Evolutionary conservation across 2,888 invertebrate genomes (phyloP), one percentile per base, ranked within the genome.

Genomic region (Limnephilus rhombicus): DNA sequence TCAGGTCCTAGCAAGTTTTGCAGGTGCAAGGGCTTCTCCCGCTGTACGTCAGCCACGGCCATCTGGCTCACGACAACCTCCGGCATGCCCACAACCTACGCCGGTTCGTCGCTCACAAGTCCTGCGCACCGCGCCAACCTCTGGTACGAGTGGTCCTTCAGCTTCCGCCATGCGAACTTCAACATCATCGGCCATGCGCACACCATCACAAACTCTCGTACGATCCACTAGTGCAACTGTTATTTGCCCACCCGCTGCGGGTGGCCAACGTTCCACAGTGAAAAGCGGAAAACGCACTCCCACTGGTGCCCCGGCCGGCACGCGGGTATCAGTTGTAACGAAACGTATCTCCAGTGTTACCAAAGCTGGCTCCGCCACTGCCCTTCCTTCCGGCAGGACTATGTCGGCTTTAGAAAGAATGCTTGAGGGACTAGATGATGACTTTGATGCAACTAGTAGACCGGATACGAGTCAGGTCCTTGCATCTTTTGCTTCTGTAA

Each of bases 391-490:
- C 24, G 85, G 18, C 12, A 45, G n/a, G 45, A 15, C 3, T 13
- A 49, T 49, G 49, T 29, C 85, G 3, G 41, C 29, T 5, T 86
- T 86, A 9, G n/a, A 86, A 45, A 86, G 49, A 86, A 86, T 86
- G 83, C 24, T 41, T 9, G 37, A 37, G 15, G 34, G 45, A 9
- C 1, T 13, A 24, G 41, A 49, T 49, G 15, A 37, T 9, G 83
- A 83, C 41, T 24, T 83, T 34, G 15, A 0, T 11, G 0, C 7
- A 37, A 3, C 41, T 83, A 18, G 3, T 34, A 83, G 15, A 24
- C 37, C 83, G 37, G 3, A 37, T 34, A 18, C 83, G 4, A n/a
- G 34, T 83, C 37, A 37, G n/a, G 68, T n/a, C 9, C 24, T 7
- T 24, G 68, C 68, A 24, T 68, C 68, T 68, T 68, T 68, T 68